Evolutionary conservation across 2,888 invertebrate genomes (phyloP), one percentile per base, ranked within the genome.

Genomic region (Notodromas monacha): DNA sequence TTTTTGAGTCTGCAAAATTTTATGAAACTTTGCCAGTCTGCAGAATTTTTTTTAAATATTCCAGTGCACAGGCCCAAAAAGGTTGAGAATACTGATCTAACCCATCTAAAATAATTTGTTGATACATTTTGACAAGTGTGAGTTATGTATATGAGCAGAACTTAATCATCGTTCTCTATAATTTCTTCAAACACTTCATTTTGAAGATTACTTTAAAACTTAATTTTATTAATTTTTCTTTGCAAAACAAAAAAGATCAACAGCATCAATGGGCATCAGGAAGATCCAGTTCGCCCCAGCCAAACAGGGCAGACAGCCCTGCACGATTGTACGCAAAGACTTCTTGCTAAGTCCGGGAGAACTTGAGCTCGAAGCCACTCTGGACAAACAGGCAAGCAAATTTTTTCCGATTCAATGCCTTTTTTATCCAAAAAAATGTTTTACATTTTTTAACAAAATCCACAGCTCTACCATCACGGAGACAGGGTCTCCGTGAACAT

Each of bases 261-360:
- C 79, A 10, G 69, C 86, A 14, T 63, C 68, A 28, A 58, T 86
- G 52, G 74, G 72, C 8, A 70, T 86, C 39, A 62, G 84, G 31
- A 84, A 86, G 52, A 63, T 86, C 38, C 84, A 86, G 48, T 84
- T 64, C 49, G 79, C 81, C 4, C 84, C 81, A 2, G 63, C 68
- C 31, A 76, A 74, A 49, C 67, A 72, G 30, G 74, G 74, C 26
- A 63, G 72, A 31, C 84, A 86, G 51, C 86, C 86, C 2, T 79
- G 76, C 55, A 81, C 81, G 1, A 65, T 84, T 34, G 79, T 81
- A 14, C 63, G 77, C 37, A 86, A 86, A 53, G 84, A 86, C 50
- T 86, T 86, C 49, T 63, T 86, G 48, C 58, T 86, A 39, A 81
- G 81, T 39, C 81, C 84, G 4, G 86, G 86, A 0, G 81, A 81